These are phyloP conservation scores for Pristionchus arcanus DNA, from an alignment of 2,888 invertebrate genomes.

Conservation along the genomic window DNA sequence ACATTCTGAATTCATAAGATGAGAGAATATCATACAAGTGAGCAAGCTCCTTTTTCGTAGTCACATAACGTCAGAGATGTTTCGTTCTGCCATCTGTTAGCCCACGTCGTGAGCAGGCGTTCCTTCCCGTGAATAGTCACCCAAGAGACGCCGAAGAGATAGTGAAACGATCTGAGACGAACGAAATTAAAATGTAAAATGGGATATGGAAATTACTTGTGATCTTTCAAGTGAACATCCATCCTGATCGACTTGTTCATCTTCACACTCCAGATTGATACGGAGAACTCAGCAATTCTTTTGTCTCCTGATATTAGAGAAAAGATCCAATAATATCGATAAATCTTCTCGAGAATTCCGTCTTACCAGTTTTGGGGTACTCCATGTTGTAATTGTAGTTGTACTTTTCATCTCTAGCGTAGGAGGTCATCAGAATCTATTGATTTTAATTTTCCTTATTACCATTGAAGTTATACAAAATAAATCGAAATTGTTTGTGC, in stretches of 20 bases:
- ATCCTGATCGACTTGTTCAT: background rate
- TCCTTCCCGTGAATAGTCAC: slow-evolving; percentile 3
- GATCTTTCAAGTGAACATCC: slow-evolving; percentile 44
- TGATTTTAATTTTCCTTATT: background rate
- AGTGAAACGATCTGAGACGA: background rate
- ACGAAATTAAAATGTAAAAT: background rate
- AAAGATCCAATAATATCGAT: too few relatives aligned
- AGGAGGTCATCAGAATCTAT: background rate
- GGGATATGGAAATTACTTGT: background rate
- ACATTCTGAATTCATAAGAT: too few relatives aligned
- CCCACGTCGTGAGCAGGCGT: background rate
- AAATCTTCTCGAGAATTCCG: too few relatives aligned
- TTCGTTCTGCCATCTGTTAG: slow-evolving; percentile 52
- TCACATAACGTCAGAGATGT: background rate
- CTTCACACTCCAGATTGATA: slow-evolving; percentile 18
- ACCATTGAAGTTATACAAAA: background rate
- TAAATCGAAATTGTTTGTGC: background rate
- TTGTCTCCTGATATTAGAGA: background rate
- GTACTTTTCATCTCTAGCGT: background rate
- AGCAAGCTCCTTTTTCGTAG: background rate
- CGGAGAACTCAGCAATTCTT: background rate
- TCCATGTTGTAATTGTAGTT: background rate
- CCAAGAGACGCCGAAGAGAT: slow-evolving; percentile 42
- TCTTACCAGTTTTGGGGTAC: slow-evolving; percentile 40
- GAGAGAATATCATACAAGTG: background rate